Conservation (phyloP, 30 jellyfish, hydroid and myxozoan genomes). For the Mastigias papua region DNA sequence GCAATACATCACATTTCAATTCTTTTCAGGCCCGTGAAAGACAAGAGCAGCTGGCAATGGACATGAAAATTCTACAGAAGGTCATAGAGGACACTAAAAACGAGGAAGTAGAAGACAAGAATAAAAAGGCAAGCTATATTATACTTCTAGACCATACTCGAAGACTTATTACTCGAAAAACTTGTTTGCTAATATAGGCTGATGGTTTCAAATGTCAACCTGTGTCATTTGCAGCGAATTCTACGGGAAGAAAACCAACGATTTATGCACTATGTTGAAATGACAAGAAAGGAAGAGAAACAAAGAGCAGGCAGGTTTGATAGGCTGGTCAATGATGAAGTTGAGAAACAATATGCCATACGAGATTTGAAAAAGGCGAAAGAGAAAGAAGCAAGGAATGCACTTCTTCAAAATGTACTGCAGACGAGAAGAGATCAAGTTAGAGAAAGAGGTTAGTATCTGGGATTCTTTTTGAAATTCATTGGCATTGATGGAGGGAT, state of each 20-base stretch:
- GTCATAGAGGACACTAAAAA: constrained; percentile 81
- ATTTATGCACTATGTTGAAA: constrained; percentile 91
- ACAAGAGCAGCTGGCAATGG: constrained; percentile 95
- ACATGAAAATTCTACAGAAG: constrained; percentile 77
- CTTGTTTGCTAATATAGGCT: no score
- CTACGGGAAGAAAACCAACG: constrained; percentile 92
- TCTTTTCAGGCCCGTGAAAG: constrained; percentile 83
- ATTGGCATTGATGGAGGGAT: no score
- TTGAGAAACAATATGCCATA: constrained; percentile 85
- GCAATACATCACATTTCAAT: background rate
- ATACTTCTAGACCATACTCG: background rate
- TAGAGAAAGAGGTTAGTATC: constrained; percentile 74
- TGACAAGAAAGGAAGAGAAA: constrained; percentile 80
- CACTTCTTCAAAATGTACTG: constrained; percentile 76
- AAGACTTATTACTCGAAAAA: no score
- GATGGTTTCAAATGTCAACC: background rate
- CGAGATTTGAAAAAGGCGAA: constrained; percentile 81
- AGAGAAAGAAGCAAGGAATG: constrained; percentile 87
- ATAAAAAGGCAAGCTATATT: constrained; percentile 56
- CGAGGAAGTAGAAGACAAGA: constrained; percentile 79
- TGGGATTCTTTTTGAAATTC: no score
- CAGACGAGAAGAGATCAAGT: constrained; percentile 83
- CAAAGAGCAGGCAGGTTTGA: constrained; percentile 71
- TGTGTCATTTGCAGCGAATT: constrained; percentile 40
- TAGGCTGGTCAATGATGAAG: constrained; percentile 77